Evolutionary conservation across 1,140 invertebrate species (phyloP).

Genomic region (Geopemphigus sp.): DNA sequence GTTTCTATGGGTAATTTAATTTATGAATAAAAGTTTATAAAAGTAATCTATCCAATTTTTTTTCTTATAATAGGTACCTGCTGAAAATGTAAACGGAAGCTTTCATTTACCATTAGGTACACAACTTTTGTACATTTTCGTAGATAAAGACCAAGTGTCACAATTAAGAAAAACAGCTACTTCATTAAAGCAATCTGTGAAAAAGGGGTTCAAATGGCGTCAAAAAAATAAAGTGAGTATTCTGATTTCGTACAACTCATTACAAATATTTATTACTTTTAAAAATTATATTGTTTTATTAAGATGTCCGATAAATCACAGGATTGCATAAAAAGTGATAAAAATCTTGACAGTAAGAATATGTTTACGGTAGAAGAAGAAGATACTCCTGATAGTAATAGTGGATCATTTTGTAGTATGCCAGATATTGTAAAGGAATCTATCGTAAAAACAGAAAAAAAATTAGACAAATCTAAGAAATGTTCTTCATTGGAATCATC

Average conservation of each 20-base stretch:
- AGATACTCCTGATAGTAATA: constrained; percentile 43
- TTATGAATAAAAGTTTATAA: neutral
- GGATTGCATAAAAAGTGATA: constrained; percentile 18
- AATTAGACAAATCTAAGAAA: neutral
- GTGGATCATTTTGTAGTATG: constrained; percentile 40
- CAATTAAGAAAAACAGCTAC: constrained; percentile 55
- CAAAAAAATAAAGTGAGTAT: constrained; percentile 32
- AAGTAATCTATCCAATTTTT: neutral
- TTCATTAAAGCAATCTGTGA: constrained; percentile 21
- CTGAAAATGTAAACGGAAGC: constrained; percentile 63
- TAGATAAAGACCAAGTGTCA: constrained; percentile 64
- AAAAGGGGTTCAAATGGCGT: constrained; percentile 31
- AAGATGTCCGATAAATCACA: constrained; percentile 5
- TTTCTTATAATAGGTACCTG: constrained; percentile 60
- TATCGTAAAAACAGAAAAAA: constrained; percentile 15
- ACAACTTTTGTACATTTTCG: constrained; percentile 73
- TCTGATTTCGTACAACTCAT: neutral
- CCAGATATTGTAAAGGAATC: constrained; percentile 48
- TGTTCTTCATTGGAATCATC: constrained; percentile 11
- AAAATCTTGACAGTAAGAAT: constrained; percentile 2
- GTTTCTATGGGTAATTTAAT: too few species aligned
- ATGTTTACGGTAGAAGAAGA: constrained; percentile 41
- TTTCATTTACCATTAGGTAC: constrained; percentile 74
- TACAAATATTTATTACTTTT: neutral
- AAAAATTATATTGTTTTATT: neutral